Conservation (phyloP, 2,113 vertebrate genomes). For the Himantopus leucocephalus region DNA sequence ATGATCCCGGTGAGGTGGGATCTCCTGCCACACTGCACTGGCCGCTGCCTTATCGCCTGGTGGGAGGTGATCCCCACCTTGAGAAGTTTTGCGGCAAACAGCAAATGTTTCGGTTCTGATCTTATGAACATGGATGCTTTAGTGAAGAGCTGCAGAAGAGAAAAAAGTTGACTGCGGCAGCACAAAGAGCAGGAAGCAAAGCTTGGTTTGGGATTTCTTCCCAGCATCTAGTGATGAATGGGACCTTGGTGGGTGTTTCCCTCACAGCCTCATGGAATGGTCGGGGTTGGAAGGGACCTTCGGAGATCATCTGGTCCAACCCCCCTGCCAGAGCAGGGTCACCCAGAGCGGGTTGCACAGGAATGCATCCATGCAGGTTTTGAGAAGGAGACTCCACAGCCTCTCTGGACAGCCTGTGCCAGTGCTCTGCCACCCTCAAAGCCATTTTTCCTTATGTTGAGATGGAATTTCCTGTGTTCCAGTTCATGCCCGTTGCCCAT, state of each 20-base stretch:
- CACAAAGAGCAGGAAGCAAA: not conserved
- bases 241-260: not conserved
- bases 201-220: not conserved
- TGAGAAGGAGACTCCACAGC: not conserved
- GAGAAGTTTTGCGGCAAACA: not conserved
- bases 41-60: rapidly evolving
- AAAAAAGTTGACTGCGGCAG: not conserved
- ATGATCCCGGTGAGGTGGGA: not conserved
- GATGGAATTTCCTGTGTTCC: not conserved
- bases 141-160: not conserved
- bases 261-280: not conserved
- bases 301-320: not conserved
- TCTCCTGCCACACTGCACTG: not conserved
- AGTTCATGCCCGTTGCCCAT: not conserved
- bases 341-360: not conserved
- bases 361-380: not conserved
- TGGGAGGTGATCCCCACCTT: not conserved
- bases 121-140: not conserved
- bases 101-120: not conserved
- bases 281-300: not conserved
- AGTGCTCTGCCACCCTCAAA: not conserved
- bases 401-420: not conserved
- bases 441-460: not conserved
- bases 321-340: not conserved
- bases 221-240: not conserved